Conservation (phyloP, 2,113 vertebrate genomes). For the Pterocles burchelli region DNA sequence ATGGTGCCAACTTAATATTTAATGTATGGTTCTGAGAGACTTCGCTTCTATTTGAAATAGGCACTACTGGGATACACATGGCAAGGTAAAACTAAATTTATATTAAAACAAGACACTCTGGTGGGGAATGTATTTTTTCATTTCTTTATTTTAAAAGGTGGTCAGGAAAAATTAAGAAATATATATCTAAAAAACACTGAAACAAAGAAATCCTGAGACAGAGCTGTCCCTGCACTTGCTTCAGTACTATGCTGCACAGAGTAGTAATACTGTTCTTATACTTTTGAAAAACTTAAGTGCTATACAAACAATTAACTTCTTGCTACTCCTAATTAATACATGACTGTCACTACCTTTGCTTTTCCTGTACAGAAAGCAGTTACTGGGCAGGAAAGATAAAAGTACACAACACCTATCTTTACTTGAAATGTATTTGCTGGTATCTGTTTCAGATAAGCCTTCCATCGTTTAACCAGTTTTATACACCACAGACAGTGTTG, state of each 20-base stretch:
- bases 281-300: background rate
- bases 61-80: background rate
- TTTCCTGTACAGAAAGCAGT: background rate
- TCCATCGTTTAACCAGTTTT: background rate
- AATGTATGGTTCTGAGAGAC: background rate
- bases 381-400: background rate
- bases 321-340: background rate
- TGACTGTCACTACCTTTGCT: background rate
- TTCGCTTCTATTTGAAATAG: background rate
- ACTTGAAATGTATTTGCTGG: background rate
- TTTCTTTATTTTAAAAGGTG: background rate
- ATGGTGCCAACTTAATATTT: background rate
- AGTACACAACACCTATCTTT: background rate
- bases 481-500: background rate
- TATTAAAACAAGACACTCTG: background rate
- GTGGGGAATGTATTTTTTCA: background rate
- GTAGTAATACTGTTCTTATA: background rate
- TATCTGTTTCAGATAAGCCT: background rate
- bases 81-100: background rate
- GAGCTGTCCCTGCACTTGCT: background rate
- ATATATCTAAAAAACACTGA: background rate
- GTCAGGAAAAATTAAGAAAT: background rate
- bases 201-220: background rate
- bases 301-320: background rate
- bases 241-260: background rate